A percentile compares a stretch with the other conserved stretches of the same genome.
Conservation (phyloP, 2,888 invertebrate genomes). For the Nymphalis urticae region DNA sequence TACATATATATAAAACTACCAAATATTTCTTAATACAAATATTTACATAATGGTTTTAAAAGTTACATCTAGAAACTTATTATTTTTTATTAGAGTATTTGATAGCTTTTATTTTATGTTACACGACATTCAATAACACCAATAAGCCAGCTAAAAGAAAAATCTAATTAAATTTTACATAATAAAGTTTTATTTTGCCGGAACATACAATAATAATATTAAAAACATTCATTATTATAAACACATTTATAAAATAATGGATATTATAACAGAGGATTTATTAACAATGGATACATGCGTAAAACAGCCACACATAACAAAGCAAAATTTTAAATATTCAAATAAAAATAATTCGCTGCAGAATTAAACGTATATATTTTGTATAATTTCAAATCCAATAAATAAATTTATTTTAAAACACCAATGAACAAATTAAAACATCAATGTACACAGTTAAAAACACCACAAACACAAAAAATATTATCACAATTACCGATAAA, state of each 20-base stretch:
- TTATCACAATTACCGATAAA: conserved; percentile 10
- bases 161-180: too few species aligned
- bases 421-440: not conserved
- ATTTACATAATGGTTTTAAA: not conserved
- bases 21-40: not conserved
- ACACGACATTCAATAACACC: too few species aligned
- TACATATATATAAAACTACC: too few species aligned
- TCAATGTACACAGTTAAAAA: conserved; percentile 4
- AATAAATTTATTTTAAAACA: conserved; percentile 7
- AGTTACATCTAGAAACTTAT: not conserved
- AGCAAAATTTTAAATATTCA: not conserved
- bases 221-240: too few species aligned
- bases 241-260: not conserved
- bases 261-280: not conserved
- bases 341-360: not conserved
- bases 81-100: not conserved
- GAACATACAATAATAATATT: too few species aligned
- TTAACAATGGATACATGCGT: not conserved
- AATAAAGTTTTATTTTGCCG: too few species aligned
- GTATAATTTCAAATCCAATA: not conserved
- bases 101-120: not conserved
- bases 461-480: conserved; percentile 12
- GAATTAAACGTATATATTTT: not conserved
- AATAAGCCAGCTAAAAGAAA: too few species aligned
- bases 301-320: not conserved